Evolutionary conservation across 2,888 invertebrate genomes (phyloP), one percentile per base, ranked within the genome.

Genomic region (Lasioglossum villosulum): DNA sequence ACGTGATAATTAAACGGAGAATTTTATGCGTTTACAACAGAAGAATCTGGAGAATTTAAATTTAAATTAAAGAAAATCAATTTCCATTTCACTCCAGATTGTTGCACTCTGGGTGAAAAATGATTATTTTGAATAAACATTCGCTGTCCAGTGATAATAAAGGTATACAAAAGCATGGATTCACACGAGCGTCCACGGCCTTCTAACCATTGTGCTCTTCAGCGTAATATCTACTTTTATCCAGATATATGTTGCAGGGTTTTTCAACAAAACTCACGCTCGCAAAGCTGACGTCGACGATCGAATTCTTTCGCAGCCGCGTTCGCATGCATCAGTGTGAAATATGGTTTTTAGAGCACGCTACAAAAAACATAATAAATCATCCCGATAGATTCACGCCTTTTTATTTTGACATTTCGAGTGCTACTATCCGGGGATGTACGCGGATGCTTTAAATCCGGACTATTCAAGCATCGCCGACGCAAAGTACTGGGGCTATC

Each of bases 341-440:
- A 83, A 83, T 85, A 83, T 85, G 83, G 83, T 79, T 83, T 85
- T 85, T 73, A 83, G 78, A 68, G 72, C 39, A 76, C n/a, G 23
- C 71, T 34, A 42, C 56, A 59, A 79, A 83, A 76, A 83, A 75
- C 76, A 74, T 79, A 76, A 83, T 85, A 85, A 85, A 85, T 83
- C 83, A 83, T 75, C 75, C 72, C 30, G 76, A 79, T 68, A 59
- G 75, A 83, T 76, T 75, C 83, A 19, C 66, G 66, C 72, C 66
- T 78, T 84, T 82, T 82, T 83, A 77, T 78, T 84, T 74, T 70
- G 78, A 84, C 82, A 39, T 84, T 84, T 84, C 77, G 77, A 84
- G 77, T 79, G 77, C 73, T 12, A 73, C 56, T 76, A 63, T 56
- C 73, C 39, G n/a, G 74, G 19, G 74, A 39, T 56, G 70, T 34